Conservation (phyloP, 2,113 vertebrate genomes). For the Pagrus major region DNA sequence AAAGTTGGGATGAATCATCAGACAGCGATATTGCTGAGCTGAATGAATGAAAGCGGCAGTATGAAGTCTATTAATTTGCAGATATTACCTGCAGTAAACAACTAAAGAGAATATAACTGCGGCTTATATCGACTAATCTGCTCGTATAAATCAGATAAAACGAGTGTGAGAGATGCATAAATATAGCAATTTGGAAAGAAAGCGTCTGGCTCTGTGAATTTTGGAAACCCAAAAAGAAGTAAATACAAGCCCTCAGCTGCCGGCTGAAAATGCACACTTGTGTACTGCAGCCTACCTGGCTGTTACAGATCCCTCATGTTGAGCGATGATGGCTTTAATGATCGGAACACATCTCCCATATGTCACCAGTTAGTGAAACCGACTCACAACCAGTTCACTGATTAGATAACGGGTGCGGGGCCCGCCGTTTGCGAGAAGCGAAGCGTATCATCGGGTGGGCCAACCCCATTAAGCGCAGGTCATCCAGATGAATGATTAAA, state of each 20-base stretch:
- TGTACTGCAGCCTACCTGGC: not conserved
- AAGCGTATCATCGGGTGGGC: constrained; percentile 33
- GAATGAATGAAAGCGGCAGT: not conserved
- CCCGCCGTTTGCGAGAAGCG: constrained; percentile 2
- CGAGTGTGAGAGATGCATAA: not conserved
- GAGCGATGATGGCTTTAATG: constrained; percentile 30
- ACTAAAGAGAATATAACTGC: not conserved
- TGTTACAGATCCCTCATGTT: not conserved
- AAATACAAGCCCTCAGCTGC: not conserved
- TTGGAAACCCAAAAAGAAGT: not conserved
- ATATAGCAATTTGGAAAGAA: not conserved
- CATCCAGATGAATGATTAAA: constrained; percentile 61
- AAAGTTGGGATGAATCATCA: not conserved
- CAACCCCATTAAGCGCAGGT: constrained; percentile 52
- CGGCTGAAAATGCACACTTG: not conserved
- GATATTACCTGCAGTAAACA: constrained; percentile 24
- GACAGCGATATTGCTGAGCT: not conserved
- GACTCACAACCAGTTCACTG: constrained; percentile 19
- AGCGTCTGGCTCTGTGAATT: not conserved
- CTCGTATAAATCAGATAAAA: not conserved
- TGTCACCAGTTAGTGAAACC: constrained; percentile 45
- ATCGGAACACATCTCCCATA: constrained; percentile 39
- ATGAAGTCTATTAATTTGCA: not conserved
- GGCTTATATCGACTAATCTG: not conserved
- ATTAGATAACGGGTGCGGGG: constrained; percentile 34